Conservation (phyloP, 2,113 vertebrate genomes). For the Gavia stellata region DNA sequence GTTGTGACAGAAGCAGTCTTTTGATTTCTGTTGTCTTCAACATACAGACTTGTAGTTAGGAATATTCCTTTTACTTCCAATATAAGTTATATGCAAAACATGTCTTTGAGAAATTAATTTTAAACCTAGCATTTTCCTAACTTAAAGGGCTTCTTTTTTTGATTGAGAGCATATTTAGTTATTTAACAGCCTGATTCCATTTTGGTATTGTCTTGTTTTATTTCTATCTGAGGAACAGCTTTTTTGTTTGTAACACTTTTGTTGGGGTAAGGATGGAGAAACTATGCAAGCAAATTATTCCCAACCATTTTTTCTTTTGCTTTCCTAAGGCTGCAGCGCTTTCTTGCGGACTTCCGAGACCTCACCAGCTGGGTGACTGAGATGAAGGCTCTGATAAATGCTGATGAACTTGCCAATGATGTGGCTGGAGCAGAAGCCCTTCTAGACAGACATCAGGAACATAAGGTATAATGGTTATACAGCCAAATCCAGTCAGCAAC, state of each 20-base stretch:
- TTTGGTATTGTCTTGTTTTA: background rate
- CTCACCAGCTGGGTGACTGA: constrained; percentile 99
- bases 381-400: constrained; percentile 98
- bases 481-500: background rate
- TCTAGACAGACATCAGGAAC: constrained; percentile 95
- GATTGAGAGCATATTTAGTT: background rate
- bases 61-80: background rate
- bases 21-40: background rate
- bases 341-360: constrained; percentile 95
- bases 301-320: background rate
- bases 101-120: background rate
- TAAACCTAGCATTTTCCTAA: background rate
- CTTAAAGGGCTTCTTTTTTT: background rate
- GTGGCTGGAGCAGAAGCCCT: constrained; percentile 96
- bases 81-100: background rate
- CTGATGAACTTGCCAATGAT: constrained; percentile 95
- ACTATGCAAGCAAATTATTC: background rate
- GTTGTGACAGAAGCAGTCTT: background rate
- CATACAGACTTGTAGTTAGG: background rate
- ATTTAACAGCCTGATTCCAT: background rate
- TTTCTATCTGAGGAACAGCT: background rate
- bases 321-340: constrained; percentile 87
- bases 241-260: background rate
- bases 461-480: constrained; percentile 78
- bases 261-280: background rate